Conservation (phyloP, 2,113 vertebrate species). For the Mastomys coucha region DNA sequence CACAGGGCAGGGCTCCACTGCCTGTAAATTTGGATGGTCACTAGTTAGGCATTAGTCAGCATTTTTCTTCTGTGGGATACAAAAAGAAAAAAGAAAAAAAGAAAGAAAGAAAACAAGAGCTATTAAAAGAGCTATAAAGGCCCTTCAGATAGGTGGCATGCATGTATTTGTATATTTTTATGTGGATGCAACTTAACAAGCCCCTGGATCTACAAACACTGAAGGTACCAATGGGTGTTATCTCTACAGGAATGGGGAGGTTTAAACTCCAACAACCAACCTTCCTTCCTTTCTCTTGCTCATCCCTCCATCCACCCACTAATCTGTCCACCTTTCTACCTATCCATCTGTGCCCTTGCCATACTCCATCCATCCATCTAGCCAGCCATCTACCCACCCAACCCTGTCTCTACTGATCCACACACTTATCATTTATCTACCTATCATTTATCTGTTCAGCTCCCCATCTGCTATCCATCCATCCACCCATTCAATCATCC, state of each 20-base stretch:
- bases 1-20: accelerated
- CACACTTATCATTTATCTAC: not conserved
- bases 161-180: accelerated
- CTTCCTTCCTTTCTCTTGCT: not conserved
- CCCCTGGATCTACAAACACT: not conserved
- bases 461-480: not conserved
- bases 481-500: not conserved
- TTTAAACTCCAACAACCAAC: not conserved
- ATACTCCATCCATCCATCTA: not conserved
- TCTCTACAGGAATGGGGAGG: not conserved
- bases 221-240: not conserved
- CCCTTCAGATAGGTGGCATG: not conserved
- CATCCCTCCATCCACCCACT: not conserved
- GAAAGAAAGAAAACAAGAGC: too few relatives aligned
- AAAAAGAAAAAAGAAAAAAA: not conserved
- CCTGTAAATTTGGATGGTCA: accelerated
- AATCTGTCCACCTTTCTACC: not conserved
- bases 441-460: not conserved
- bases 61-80: not conserved
- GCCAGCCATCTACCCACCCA: not conserved
- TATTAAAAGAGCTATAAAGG: not conserved
- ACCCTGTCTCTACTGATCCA: not conserved
- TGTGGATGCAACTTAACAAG: not conserved
- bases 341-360: not conserved
- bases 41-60: too few relatives aligned